Conservation (phyloP, 2,113 vertebrate species). For the Carollia perspicillata region DNA sequence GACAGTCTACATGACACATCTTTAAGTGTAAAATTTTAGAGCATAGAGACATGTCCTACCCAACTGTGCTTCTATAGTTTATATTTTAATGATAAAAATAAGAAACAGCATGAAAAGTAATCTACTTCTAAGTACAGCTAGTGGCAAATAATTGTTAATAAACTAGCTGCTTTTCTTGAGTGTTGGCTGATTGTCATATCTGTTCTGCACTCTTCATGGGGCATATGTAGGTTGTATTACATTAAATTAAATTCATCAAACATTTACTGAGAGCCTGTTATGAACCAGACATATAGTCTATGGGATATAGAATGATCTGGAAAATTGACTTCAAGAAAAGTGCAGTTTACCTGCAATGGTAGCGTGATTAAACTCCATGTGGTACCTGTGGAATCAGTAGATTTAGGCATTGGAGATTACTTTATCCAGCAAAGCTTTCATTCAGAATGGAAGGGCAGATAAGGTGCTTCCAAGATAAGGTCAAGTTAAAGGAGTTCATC, state of each 20-base stretch:
- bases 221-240: neutral
- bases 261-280: slow-evolving; percentile 38
- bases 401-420: slow-evolving; percentile 89
- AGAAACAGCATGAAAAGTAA: slow-evolving; percentile 11
- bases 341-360: neutral
- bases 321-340: neutral
- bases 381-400: slow-evolving; percentile 65
- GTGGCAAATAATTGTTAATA: slow-evolving; percentile 35
- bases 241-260: slow-evolving; percentile 48
- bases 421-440: too few relatives aligned
- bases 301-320: slow-evolving; percentile 34
- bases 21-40: neutral
- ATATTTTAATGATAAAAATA: slow-evolving; percentile 19
- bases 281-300: neutral
- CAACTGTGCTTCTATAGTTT: neutral
- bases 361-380: neutral
- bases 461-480: too few relatives aligned
- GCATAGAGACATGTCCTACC: neutral
- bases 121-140: neutral
- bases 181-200: neutral
- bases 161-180: neutral
- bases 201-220: neutral
- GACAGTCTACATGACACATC: neutral
- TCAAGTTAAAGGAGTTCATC: too few relatives aligned
- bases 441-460: too few relatives aligned